phyloP scores from a whole-genome alignment of 2,797 vertebrate species.

The Pyrocephalus nanus region DNA sequence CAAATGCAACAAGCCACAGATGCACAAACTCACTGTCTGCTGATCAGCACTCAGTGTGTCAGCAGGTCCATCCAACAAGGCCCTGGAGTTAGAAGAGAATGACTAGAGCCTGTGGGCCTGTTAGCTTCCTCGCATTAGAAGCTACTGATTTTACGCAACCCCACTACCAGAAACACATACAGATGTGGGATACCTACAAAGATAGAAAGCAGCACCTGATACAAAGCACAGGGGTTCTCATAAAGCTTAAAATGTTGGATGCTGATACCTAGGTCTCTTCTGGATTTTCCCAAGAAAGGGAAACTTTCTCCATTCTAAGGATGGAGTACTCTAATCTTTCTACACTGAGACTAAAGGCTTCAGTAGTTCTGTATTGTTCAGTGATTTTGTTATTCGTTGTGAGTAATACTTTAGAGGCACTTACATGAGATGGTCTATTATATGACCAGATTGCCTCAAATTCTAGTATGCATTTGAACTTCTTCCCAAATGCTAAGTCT shows the following conservation, averaged over 20 bases:
- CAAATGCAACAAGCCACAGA: not conserved
- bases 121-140: not conserved
- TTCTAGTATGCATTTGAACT: not conserved
- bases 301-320: not conserved
- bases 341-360: not conserved
- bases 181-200: not conserved
- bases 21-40: not conserved
- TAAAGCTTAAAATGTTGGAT: not conserved
- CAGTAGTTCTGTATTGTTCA: not conserved
- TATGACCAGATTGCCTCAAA: not conserved
- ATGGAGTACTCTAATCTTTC: not conserved
- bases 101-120: not conserved
- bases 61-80: not conserved
- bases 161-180: not conserved
- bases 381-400: not conserved
- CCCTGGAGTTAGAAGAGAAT: not conserved
- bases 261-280: not conserved
- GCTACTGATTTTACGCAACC: not conserved
- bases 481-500: not conserved
- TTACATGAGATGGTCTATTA: not conserved
- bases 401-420: not conserved
- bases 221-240: not conserved
- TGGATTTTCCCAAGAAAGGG: not conserved
- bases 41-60: not conserved
- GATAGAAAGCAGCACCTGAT: not conserved